Percentiles rank a stretch among this genome's conserved stretches.
Evolutionary conservation across 2,113 vertebrate species (phyloP).

Genomic region (Rostratula benghalensis): DNA sequence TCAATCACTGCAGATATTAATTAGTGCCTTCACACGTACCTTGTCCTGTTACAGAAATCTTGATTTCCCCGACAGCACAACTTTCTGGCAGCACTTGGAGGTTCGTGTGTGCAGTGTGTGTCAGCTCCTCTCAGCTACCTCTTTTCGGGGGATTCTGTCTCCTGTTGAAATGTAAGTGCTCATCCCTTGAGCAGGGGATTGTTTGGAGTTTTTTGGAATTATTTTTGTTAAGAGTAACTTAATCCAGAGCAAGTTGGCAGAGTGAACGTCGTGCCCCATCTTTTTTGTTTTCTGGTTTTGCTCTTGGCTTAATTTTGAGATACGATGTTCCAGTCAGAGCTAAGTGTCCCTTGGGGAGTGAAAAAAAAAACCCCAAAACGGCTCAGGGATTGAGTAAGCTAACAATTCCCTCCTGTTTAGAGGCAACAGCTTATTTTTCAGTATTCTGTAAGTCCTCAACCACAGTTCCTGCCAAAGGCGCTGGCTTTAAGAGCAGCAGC

Average conservation of each 20-base stretch:
- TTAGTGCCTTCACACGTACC: not conserved
- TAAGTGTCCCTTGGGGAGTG: not conserved
- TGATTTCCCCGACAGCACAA: not conserved
- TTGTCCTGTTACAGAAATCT: not conserved
- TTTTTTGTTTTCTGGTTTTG: not conserved
- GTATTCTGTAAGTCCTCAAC: conserved; percentile 1
- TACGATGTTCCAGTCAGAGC: not conserved
- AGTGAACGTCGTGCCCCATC: not conserved
- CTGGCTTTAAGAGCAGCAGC: not conserved
- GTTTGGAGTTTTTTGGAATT: not conserved
- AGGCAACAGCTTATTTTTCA: not conserved
- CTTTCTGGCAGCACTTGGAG: not conserved
- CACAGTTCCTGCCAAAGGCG: conserved; percentile 2
- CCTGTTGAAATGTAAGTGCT: not conserved
- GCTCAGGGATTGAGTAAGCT: not conserved
- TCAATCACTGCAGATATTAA: not conserved
- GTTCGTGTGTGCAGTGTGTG: not conserved
- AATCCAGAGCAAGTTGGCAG: not conserved
- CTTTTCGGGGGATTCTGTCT: not conserved
- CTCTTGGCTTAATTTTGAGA: conserved; percentile 20
- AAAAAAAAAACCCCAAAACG: not conserved
- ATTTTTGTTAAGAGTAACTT: not conserved
- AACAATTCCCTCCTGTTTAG: conserved; percentile 11
- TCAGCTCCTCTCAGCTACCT: not conserved
- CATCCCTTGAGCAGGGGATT: not conserved